phyloP scores from a whole-genome alignment of 2,113 vertebrate species.

The Anoplopoma fimbria region DNA sequence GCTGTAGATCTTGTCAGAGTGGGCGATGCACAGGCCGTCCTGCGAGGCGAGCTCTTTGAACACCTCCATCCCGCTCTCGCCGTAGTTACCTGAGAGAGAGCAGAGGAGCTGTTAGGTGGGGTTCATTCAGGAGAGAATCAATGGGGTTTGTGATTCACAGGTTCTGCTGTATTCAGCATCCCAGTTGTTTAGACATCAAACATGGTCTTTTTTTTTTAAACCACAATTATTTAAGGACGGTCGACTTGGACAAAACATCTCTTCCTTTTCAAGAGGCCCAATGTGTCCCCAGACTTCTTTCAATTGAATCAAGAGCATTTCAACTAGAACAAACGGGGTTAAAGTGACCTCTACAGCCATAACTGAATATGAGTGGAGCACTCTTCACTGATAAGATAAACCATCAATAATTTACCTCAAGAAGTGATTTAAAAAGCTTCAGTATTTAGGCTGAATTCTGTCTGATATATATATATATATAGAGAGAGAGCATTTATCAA shows the following conservation, averaged over 20 bases:
- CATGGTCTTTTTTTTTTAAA: not conserved
- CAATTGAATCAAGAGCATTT: conserved; percentile 40
- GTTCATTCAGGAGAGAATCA: not conserved
- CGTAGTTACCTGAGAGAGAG: conserved; percentile 91
- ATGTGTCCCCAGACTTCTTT: conserved; percentile 35
- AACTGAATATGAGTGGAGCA: not conserved
- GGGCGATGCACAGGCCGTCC: conserved; percentile 95
- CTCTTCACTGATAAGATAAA: conserved; percentile 5
- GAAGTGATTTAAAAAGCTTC: not conserved
- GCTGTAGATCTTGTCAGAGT: conserved; percentile 99
- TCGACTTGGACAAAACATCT: not conserved
- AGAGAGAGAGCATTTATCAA: not conserved
- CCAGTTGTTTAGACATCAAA: not conserved
- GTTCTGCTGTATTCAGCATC: not conserved
- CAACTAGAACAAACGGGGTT: conserved; percentile 21
- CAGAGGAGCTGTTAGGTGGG: conserved; percentile 15
- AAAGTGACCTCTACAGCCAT: conserved; percentile 34
- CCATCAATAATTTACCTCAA: not conserved
- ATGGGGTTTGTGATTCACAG: not conserved
- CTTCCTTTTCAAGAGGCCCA: conserved; percentile 16
- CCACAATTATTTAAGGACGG: not conserved
- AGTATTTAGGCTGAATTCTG: not conserved
- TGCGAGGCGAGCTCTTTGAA: conserved; percentile 97
- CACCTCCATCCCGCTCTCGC: conserved; percentile 98
- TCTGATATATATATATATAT: not conserved